Evolutionary conservation across 1,140 invertebrate species (phyloP).

Genomic region (Drosophila parabipectinata): DNA sequence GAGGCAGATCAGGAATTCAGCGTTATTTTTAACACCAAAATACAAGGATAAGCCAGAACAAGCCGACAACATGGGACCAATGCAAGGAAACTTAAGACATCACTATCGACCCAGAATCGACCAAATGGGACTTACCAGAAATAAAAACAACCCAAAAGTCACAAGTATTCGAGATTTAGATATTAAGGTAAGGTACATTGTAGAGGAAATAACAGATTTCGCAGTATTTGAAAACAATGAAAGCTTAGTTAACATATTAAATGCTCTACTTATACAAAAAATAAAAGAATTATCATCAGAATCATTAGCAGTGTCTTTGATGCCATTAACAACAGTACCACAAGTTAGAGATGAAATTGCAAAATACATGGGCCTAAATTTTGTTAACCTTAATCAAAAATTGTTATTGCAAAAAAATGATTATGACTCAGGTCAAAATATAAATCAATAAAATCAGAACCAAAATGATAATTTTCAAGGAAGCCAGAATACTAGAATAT

Average conservation of each 20-base stretch:
- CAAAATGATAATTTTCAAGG: too few species aligned
- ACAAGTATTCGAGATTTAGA: neutral
- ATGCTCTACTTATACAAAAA: neutral
- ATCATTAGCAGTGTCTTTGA: neutral
- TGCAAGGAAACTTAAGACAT: neutral
- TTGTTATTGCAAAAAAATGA: neutral
- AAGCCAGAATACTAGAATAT: too few species aligned
- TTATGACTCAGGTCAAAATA: too few species aligned
- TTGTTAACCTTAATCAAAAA: neutral
- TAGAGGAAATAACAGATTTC: constrained; percentile 1
- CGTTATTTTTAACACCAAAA: too few species aligned
- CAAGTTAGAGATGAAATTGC: neutral
- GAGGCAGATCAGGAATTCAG: too few species aligned
- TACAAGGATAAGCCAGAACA: neutral
- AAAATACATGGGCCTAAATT: neutral
- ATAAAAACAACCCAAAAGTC: neutral
- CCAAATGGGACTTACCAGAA: neutral
- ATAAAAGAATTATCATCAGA: too few species aligned
- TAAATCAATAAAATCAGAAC: too few species aligned
- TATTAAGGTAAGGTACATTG: neutral
- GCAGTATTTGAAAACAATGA: neutral
- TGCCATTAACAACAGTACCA: neutral
- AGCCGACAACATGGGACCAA: neutral
- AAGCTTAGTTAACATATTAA: neutral
- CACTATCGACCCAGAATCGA: neutral